Conservation (phyloP, 1,140 invertebrate genomes). For the Eueides isabella region DNA sequence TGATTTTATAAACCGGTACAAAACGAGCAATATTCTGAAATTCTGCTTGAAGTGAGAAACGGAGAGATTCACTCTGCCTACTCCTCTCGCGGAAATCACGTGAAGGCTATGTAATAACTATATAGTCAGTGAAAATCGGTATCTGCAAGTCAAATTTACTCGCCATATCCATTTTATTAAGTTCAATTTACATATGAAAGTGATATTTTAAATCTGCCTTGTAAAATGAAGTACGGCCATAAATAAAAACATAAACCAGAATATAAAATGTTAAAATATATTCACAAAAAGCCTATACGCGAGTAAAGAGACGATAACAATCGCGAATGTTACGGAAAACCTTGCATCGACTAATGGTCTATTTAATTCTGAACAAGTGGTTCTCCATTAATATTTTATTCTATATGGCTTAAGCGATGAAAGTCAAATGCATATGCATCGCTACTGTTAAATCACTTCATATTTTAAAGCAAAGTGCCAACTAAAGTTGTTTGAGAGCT, state of each 20-base stretch:
- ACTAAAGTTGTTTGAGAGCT: constrained; percentile 28
- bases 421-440: constrained; percentile 5
- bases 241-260: not conserved
- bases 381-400: constrained; percentile 8
- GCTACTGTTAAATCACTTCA: constrained; percentile 1
- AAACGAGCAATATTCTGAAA: too few species aligned
- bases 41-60: too few species aligned
- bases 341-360: constrained; percentile 9
- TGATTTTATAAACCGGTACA: too few species aligned
- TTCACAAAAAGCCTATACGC: not conserved
- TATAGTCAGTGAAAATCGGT: not conserved
- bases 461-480: constrained; percentile 19
- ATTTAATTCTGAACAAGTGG: constrained; percentile 10
- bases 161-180: not conserved
- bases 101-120: not conserved
- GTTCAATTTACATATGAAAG: not conserved
- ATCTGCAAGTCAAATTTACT: not conserved
- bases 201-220: not conserved
- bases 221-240: not conserved
- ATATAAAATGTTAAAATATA: constrained; percentile 6
- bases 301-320: not conserved
- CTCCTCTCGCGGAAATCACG: too few species aligned
- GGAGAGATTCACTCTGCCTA: too few species aligned
- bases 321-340: constrained; percentile 6
- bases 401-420: not conserved